phyloP scores from a whole-genome alignment of 2,797 vertebrate genomes.

The Aplochiton taeniatus region DNA sequence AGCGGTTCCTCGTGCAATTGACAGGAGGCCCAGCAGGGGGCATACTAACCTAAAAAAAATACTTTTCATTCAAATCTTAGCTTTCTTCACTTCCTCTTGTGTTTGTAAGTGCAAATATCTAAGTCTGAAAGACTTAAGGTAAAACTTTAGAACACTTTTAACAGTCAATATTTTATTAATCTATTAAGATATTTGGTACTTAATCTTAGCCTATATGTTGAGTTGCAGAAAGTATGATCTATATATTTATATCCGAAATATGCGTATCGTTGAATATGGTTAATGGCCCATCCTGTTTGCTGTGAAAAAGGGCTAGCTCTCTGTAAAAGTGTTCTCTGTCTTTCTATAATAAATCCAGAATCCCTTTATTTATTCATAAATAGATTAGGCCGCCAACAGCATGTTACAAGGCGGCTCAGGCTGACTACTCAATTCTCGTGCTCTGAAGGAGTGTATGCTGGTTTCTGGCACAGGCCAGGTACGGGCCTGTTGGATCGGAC shows the following conservation, averaged over 20 bases:
- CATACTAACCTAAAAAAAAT: conserved; percentile 57
- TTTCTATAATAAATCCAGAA: conserved; percentile 23
- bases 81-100: too few relatives aligned
- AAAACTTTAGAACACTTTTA: too few relatives aligned
- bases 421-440: background rate
- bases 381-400: conserved; percentile 21
- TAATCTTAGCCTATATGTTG: background rate
- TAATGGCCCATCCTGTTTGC: too few relatives aligned
- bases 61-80: too few relatives aligned
- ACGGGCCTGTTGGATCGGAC: conserved; percentile 35
- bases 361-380: conserved; percentile 34
- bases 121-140: too few relatives aligned
- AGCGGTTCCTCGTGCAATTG: background rate
- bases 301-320: conserved; percentile 2
- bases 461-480: conserved; percentile 18
- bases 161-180: too few relatives aligned
- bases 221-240: too few relatives aligned
- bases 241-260: too few relatives aligned
- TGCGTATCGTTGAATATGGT: too few relatives aligned
- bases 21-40: conserved; percentile 67
- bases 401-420: conserved; percentile 19
- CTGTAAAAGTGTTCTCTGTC: conserved; percentile 3
- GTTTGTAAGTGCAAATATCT: too few relatives aligned
- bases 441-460: background rate
- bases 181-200: background rate